Conservation (phyloP, 2,888 invertebrate species). For the Xestia rhomboidea region DNA sequence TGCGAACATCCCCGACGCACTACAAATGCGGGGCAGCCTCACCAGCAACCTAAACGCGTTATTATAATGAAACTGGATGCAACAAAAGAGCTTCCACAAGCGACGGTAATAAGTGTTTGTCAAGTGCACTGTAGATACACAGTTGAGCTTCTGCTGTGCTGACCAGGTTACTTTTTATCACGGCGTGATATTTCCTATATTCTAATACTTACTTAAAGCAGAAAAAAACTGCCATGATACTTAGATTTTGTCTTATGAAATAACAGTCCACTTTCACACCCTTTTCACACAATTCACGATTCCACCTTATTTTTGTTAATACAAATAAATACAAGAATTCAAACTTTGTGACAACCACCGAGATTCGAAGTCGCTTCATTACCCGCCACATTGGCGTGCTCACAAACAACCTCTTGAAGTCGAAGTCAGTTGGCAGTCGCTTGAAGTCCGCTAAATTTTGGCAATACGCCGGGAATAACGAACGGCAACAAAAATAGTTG, state of each 20-base stretch:
- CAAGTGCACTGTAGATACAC: not conserved
- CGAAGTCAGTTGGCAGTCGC: constrained; percentile 40
- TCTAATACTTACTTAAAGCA: not conserved
- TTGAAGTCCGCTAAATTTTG: constrained; percentile 50
- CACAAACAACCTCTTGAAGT: constrained; percentile 60
- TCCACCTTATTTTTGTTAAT: not conserved
- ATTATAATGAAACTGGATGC: too few species aligned
- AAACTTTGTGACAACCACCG: constrained; percentile 29
- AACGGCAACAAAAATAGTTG: constrained; percentile 43
- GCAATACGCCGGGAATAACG: constrained; percentile 60
- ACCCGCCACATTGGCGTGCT: constrained; percentile 53
- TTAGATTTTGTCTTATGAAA: too few species aligned
- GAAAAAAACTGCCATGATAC: not conserved
- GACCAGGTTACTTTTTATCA: too few species aligned
- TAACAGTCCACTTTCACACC: not conserved
- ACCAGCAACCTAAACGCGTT: too few species aligned
- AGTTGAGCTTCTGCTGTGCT: not conserved
- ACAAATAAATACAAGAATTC: constrained; percentile 23
- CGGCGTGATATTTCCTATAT: not conserved
- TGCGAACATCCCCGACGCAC: too few species aligned
- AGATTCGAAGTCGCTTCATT: constrained; percentile 52
- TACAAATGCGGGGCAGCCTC: too few species aligned
- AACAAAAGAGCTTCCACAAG: too few species aligned
- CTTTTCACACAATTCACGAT: constrained; percentile 5
- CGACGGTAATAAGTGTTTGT: too few species aligned